phyloP scores from a whole-genome alignment of 2,888 invertebrate genomes.

The Melikaiella ostensackeni region DNA sequence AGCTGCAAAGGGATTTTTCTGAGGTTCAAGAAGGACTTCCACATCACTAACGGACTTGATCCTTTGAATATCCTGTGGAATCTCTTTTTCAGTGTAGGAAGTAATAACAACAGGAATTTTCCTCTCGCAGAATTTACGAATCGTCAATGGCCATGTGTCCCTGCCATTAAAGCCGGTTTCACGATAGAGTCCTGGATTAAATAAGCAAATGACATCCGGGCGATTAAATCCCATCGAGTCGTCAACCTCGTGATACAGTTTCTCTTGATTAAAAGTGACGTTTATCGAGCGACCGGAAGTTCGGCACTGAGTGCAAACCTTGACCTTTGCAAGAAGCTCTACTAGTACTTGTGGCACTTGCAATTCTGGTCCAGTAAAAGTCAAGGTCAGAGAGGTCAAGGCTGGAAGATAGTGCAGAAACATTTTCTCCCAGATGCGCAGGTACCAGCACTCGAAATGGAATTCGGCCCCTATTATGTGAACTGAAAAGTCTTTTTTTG shows the following conservation, averaged over 20 bases:
- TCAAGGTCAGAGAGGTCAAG: slow-evolving; percentile 79
- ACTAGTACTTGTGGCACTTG: slow-evolving; percentile 80
- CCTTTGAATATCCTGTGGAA: slow-evolving; percentile 81
- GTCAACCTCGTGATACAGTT: slow-evolving; percentile 74
- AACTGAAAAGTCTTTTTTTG: slow-evolving; percentile 67
- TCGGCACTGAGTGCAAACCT: slow-evolving; percentile 64
- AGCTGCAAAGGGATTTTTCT: slow-evolving; percentile 83
- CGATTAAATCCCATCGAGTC: slow-evolving; percentile 48
- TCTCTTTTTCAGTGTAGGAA: slow-evolving; percentile 84
- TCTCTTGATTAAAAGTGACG: slow-evolving; percentile 64
- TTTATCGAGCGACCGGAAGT: slow-evolving; percentile 56
- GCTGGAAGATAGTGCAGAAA: slow-evolving; percentile 83
- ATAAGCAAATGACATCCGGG: slow-evolving; percentile 81
- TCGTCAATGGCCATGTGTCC: slow-evolving; percentile 84
- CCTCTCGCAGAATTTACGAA: slow-evolving; percentile 79
- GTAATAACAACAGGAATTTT: slow-evolving; percentile 83
- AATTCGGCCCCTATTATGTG: slow-evolving; percentile 84
- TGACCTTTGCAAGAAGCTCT: slow-evolving; percentile 79
- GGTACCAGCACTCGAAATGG: slow-evolving; percentile 84
- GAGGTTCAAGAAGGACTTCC: slow-evolving; percentile 79
- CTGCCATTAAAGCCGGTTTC: slow-evolving; percentile 81
- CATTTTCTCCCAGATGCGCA: slow-evolving; percentile 86
- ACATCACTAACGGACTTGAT: slow-evolving; percentile 79
- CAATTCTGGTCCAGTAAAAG: slow-evolving; percentile 84
- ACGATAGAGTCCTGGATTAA: slow-evolving; percentile 86